Base-by-base conservation (phyloP, 2,888 invertebrate genomes). In the Epsilonema sp. region DNA sequence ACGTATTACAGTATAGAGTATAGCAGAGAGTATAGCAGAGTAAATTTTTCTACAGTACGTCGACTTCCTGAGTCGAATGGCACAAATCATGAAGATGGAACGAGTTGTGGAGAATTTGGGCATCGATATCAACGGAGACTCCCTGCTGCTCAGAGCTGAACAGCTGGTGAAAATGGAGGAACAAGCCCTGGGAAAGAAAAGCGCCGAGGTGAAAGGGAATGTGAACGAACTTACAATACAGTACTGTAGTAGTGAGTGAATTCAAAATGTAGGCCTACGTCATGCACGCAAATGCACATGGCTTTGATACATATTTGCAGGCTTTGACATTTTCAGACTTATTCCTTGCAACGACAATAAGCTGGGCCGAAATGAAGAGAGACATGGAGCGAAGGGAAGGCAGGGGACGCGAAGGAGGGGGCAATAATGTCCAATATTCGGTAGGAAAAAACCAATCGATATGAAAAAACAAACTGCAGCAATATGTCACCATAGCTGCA, bases 321-420 rank as follows among this genome's bases (percentile, higher is more conserved):
- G n/a, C n/a, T n/a, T n/a, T n/a, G n/a, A 8, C 31, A 31, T 11
- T 31, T 31, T 8, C 31, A 31, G 31, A 31, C 16, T 8, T 31
- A 8, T 8, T 11, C 8, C 16, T 16, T 31, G 31, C 31, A 31
- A 31, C 31, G 16, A 31, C 31, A 31, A 31, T 16, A 11, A 31
- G 16, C 16, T 16, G 31, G 16, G 8, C 8, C 8, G 8, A 8
- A 86, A 44, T 89, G 89, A 63, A 87, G 90, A 65, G 72, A 89
- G 26, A 86, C 87, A 62, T 76, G 86, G 49, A 79, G 86, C 59
- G 90, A 90, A 63, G 73, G 89, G 37, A 89, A 90, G 65, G 70
- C 89, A 61, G 89, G 90, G 67, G 73, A 89, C 49, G 70, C 89
- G 42, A 74, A 86, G 39, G 78, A 86, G 55, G n/a, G n/a, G n/a